A percentile compares a stretch with the other conserved stretches of the same genome.
Conservation (phyloP, 2,797 vertebrate species). For the Takifugu rubripes region DNA sequence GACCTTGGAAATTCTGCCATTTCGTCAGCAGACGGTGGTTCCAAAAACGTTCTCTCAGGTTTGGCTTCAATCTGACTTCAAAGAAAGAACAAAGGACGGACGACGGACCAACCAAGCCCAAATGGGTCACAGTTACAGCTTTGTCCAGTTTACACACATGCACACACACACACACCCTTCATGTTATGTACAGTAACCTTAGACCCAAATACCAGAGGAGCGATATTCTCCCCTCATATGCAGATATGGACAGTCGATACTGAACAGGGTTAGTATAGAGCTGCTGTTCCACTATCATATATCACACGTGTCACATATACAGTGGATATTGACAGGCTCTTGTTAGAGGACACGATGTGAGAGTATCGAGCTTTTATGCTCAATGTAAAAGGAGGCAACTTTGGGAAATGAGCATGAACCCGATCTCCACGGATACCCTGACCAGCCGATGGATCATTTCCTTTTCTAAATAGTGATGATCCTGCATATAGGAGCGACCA, state of each 20-base stretch:
- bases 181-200: constrained; percentile 49
- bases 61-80: constrained; percentile 39
- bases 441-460: constrained; percentile 42
- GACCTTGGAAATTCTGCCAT: constrained; percentile 40
- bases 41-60: constrained; percentile 34
- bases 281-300: constrained; percentile 62
- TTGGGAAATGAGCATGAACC: constrained; percentile 57
- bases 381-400: constrained; percentile 47
- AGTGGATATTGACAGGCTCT: constrained; percentile 58
- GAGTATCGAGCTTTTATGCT: constrained; percentile 43
- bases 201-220: constrained; percentile 44
- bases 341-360: constrained; percentile 49
- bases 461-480: constrained; percentile 42
- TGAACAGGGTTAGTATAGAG: constrained; percentile 47
- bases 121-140: constrained; percentile 29
- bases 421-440: constrained; percentile 45
- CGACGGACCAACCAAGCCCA: constrained; percentile 10
- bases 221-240: constrained; percentile 42
- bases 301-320: constrained; percentile 53
- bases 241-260: constrained; percentile 56
- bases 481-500: constrained; percentile 47
- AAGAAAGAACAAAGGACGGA: neutral
- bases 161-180: neutral
- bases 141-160: neutral
- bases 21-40: constrained; percentile 50